Base-by-base conservation (phyloP, 2,888 invertebrate species). In the Sinhomidia bicolor region DNA sequence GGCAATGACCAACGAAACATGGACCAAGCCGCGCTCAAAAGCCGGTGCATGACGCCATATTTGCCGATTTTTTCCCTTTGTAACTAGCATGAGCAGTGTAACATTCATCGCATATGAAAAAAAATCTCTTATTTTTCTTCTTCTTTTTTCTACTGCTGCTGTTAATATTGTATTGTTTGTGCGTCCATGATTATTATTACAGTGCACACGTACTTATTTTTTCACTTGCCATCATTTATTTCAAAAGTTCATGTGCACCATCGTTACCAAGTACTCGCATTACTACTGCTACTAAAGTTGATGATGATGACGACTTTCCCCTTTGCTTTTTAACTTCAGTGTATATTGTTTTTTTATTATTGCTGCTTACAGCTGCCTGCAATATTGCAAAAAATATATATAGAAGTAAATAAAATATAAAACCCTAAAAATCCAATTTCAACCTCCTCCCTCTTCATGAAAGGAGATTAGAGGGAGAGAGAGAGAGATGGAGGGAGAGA, bases 1-100 rank as follows among this genome's bases (percentile, higher is more conserved):
- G 90, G 89, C 90, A 90, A 91, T 90, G 91, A 90, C 91, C 90
- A 91, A 91, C 90, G 91, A 89, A 89, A 87, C 88, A 90, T 84
- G 89, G 89, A 85, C 89, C 83, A 90, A 91, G 90, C 90, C 90
- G 90, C 90, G 91, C 91, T 91, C 85, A 84, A 86, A 90, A 90
- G 91, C 88, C 90, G 91, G 90, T 88, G 90, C 57, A 60, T 87
- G 91, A 90, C 91, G 91, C 91, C 91, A 91, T 91, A 88, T 90
- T 91, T 91, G 91, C 91, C 65, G 89, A 91, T 88, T 89, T 65
- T 51, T 54, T 47, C 26, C 20, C 41, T 71, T 29, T 51, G 54
- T 74, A 57, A 65, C 5, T 12, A 62, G 62, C 29, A 62, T 26
- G 9, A 26, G 26, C 23, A 62, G 14, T 26, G 10, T 29, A 62